A percentile compares a stretch with the other conserved stretches of the same genome.
Conservation (phyloP, 2,888 invertebrate species). For the Alsophila aescularia region DNA sequence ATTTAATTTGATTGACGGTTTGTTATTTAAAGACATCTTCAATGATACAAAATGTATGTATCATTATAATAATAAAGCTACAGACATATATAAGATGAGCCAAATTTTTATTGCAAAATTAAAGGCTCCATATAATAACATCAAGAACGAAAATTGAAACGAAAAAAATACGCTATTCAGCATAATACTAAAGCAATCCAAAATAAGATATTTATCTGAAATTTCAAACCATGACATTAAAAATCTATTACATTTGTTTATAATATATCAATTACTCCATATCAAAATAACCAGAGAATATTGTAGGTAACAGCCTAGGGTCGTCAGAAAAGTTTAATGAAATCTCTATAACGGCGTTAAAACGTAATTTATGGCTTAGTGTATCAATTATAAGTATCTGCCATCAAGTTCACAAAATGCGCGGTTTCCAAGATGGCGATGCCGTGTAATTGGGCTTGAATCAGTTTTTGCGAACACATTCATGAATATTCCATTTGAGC, state of each 20-base stretch:
- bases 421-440: conserved; percentile 42
- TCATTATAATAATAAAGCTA: neutral
- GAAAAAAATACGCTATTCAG: no score
- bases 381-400: conserved; percentile 35
- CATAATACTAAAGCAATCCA: no score
- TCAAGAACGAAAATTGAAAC: no score
- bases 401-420: conserved; percentile 34
- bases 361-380: conserved; percentile 40
- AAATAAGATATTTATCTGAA: no score
- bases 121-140: no score
- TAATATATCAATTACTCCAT: neutral
- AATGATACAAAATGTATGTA: neutral
- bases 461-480: conserved; percentile 43
- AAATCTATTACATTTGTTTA: no score
- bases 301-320: conserved; percentile 28
- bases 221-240: no score
- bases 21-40: neutral
- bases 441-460: conserved; percentile 42
- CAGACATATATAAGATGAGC: no score
- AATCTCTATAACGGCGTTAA: conserved; percentile 45
- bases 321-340: conserved; percentile 33
- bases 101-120: no score
- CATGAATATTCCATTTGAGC: conserved; percentile 38
- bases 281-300: conserved; percentile 16
- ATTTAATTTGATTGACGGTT: conserved; percentile 19